A percentile compares a stretch with the other conserved stretches of the same genome.
These are phyloP conservation scores for Tachyglossus aculeatus DNA, from an alignment of 2,797 vertebrate species.

Conservation along the genomic window DNA sequence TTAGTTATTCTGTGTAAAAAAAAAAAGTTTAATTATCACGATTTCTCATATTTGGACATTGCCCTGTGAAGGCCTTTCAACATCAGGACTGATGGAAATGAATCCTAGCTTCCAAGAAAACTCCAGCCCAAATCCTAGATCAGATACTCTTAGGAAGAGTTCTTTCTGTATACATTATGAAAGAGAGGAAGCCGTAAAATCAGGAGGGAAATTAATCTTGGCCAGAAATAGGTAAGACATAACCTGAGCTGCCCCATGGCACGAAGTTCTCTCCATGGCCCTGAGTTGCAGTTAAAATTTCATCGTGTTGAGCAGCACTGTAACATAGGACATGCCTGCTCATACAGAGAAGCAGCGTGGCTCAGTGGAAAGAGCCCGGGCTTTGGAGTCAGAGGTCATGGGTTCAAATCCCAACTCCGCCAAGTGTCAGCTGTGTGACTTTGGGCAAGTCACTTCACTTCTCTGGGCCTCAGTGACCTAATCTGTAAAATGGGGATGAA, in stretches of 20 bases:
- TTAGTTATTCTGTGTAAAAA: conserved; percentile 65
- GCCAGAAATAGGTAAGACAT: conserved; percentile 68
- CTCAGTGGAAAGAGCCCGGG: too few relatives aligned
- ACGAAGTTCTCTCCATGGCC: conserved; percentile 57
- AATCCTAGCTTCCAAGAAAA: conserved; percentile 39
- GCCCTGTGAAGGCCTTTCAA: conserved; percentile 49
- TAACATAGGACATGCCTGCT: neutral
- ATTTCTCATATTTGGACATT: conserved; percentile 63
- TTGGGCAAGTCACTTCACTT: too few relatives aligned
- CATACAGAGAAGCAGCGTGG: too few relatives aligned
- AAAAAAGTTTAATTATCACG: conserved; percentile 49
- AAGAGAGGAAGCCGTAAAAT: conserved; percentile 40
- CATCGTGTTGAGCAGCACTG: conserved; percentile 47
- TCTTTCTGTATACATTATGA: conserved; percentile 54
- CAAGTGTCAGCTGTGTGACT: too few relatives aligned
- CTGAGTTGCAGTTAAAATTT: conserved; percentile 68
- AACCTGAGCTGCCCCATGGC: conserved; percentile 59
- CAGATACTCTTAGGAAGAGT: conserved; percentile 55
- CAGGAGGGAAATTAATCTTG: conserved; percentile 55
- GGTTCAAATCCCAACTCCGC: too few relatives aligned
- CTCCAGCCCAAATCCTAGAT: neutral
- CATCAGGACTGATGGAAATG: conserved; percentile 55
- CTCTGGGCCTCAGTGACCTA: too few relatives aligned
- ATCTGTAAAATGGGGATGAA: too few relatives aligned
- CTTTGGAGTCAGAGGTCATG: too few relatives aligned